These are phyloP conservation scores for Pangasius krempfi DNA, from an alignment of 2,797 vertebrate species.

Conservation along the genomic window DNA sequence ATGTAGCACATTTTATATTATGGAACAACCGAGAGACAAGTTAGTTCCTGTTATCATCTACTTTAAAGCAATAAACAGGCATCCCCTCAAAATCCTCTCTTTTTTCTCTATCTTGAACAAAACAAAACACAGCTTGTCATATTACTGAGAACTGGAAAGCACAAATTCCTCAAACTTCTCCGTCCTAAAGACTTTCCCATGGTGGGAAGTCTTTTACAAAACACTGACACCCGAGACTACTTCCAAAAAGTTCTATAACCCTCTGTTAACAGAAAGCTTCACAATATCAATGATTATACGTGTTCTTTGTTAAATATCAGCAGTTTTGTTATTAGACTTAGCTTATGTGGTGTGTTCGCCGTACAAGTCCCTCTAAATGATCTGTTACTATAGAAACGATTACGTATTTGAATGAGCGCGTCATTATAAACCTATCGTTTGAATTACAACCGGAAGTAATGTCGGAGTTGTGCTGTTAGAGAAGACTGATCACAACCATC, in stretches of 20 bases:
- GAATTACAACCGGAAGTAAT: neutral
- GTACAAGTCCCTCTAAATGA: neutral
- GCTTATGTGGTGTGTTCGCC: neutral
- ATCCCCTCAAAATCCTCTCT: neutral
- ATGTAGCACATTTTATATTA: neutral
- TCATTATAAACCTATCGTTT: neutral
- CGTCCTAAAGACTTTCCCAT: neutral
- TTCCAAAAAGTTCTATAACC: neutral
- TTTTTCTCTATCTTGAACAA: neutral
- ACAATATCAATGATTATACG: neutral
- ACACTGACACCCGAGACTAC: neutral
- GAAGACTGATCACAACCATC: neutral
- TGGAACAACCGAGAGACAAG: neutral
- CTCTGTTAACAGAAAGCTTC: neutral
- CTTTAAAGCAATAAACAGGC: neutral
- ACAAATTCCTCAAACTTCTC: neutral
- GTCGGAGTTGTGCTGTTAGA: neutral
- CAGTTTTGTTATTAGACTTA: neutral
- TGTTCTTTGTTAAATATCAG: neutral
- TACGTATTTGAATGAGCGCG: neutral
- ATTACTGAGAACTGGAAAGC: neutral
- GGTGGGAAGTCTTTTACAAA: neutral
- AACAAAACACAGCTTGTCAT: constrained; percentile 9
- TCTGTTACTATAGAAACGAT: neutral
- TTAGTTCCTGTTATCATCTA: neutral